Evolutionary conservation across 1,140 invertebrate genomes (phyloP), one percentile per base, ranked within the genome.

Genomic region (Drosophila persimilis): DNA sequence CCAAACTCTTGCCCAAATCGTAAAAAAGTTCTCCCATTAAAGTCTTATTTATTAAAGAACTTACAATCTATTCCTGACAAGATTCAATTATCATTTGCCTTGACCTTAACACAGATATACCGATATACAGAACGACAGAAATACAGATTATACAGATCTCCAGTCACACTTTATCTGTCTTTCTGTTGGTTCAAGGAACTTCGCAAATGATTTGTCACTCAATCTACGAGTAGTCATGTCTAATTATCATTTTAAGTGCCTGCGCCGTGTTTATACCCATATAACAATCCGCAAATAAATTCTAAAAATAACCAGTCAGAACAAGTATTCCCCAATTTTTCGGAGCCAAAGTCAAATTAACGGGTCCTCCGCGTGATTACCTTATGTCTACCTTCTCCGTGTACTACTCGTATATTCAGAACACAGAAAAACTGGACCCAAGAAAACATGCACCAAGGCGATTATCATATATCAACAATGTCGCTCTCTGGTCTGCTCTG

Each of bases 401-500:
- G 24, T 26, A 53, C 39, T 9, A 22, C 6, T 22, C 15, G 35
- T 39, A 8, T 3, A 24, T 17, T n/a, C 11, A 48, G 15, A 24
- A 41, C 35, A 22, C 31, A 13, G 13, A 56, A 56, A 11, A 48
- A 47, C 64, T 39, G 54, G 59, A 17, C 60, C 31, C 22, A 35
- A 26, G 11, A 39, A 53, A 80, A 63, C 66, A 75, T 76, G 66
- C 64, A 61, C 66, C 72, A 56, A 50, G 45, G 41, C 56, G 53
- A 80, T 80, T 77, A 81, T 81, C 77, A 77, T 77, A 76, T 80
- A 77, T 80, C 78, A 77, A 69, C 67, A 53, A 26, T 43, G 24
- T 7, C 13, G n/a, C 39, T 22, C 20, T 8, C 9, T 51, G 22
- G 47, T 22, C 39, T 22, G 45, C 43, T 55, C 20, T 46, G 22